Base-by-base conservation (phyloP, 1,140 invertebrate species). In the Nomia melanderi region DNA sequence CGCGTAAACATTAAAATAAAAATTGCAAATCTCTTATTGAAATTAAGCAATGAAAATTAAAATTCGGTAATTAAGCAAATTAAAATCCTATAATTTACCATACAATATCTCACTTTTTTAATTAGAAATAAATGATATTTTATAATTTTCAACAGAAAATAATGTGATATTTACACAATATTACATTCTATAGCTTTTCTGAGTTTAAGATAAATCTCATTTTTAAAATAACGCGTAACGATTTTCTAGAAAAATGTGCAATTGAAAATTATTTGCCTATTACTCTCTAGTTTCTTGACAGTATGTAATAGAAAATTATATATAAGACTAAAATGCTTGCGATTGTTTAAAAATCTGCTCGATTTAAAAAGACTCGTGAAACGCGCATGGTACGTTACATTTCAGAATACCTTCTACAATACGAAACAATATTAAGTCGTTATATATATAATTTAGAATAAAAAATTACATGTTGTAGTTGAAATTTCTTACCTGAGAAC, bases 401-500 rank as follows among this genome's bases (percentile, higher is more conserved):
- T 20, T 41, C n/a, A 33, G 4, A 25, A 14, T 25, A 23, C n/a
- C n/a, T 65, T 64, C 31, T 9, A n/a, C 2, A 12, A 20, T 23
- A 23, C 8, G 29, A 65, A 65, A 65, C 17, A 17, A 54, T 23
- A 23, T 25, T 17, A 39, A 29, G 8, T 44, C 11, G 11, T 25
- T 53, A 23, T 14, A 47, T 1, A 29, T 11, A 7, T 5, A 41
- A 1, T 56, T 25, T 3, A 12, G 11, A 33, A 14, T 59, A 17
- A 2, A 14, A 54, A 20, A 25, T 2, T n/a, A 70, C 27, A 29
- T 27, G n/a, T 31, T 29, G 25, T 2, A 1, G 36, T 9, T 39
- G 11, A 53, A 36, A 63, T 33, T 63, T 69, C 77, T 84, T 84
- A 91, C 91, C 88, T 90, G 59, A 92, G 83, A 56, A 92, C 82